These are phyloP conservation scores for Ladona fulva DNA, from an alignment of 1,140 invertebrate genomes.

Conservation along the genomic window DNA sequence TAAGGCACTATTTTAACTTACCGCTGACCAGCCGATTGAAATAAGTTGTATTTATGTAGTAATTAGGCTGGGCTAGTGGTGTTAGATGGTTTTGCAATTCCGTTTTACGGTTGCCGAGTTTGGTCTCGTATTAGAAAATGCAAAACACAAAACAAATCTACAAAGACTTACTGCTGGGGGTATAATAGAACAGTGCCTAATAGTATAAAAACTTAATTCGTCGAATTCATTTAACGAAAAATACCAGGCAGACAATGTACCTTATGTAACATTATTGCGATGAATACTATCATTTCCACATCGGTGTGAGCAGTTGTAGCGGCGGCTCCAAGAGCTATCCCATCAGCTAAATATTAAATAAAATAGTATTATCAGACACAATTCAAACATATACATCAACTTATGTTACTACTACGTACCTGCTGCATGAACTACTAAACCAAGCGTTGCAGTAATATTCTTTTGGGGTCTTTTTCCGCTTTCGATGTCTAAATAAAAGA, in stretches of 20 bases:
- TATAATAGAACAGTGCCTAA: too few species aligned
- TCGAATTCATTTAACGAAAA: too few species aligned
- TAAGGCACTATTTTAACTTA: too few species aligned
- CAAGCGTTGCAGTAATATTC: conserved; percentile 87
- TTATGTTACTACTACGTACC: conserved; percentile 36
- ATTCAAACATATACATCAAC: conserved; percentile 17
- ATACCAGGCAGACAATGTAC: conserved; percentile 34
- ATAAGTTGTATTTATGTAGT: too few species aligned
- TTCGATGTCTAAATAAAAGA: conserved; percentile 43
- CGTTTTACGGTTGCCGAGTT: too few species aligned
- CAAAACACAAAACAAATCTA: too few species aligned
- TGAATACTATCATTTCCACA: conserved; percentile 94
- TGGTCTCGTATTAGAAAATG: too few species aligned
- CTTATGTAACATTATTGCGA: conserved; percentile 99
- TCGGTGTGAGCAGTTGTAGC: conserved; percentile 89
- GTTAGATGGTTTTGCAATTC: too few species aligned
- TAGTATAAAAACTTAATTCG: too few species aligned
- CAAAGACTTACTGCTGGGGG: too few species aligned
- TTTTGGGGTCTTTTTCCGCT: conserved; percentile 51
- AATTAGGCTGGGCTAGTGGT: too few species aligned
- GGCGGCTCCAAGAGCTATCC: conserved; percentile 91
- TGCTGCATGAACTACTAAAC: conserved; percentile 94
- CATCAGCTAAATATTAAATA: conserved; percentile 64
- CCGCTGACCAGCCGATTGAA: too few species aligned
- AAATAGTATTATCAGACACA: conserved; percentile 5